Evolutionary conservation across 2,113 vertebrate genomes (phyloP), one percentile per base, ranked within the genome.

Genomic region (Corythoichthys haematopterus): DNA sequence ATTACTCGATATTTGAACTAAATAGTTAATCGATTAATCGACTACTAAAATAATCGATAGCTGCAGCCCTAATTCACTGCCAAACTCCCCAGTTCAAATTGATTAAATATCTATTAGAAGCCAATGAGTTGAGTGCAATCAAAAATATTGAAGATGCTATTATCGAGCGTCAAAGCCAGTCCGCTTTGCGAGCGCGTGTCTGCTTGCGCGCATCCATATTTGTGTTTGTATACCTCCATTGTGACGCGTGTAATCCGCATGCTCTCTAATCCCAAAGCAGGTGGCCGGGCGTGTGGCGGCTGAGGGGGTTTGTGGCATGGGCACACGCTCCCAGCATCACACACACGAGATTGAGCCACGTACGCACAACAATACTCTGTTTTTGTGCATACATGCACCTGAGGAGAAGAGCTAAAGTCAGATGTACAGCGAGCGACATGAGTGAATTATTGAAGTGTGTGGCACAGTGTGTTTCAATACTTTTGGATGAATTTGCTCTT

Each of bases 201-300:
- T 53, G 64, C 8, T 61, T 82, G n/a, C 12, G 37, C 86, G 88
- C 82, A 85, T 82, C 43, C 78, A 81, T 84, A 88, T 85, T 89
- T 81, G 79, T 86, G 82, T 87, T 88, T 87, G 85, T 76, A 83
- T 83, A 85, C 81, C 84, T 88, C 85, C 80, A 88, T 87, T 90
- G 89, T 89, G 87, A 87, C 78, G 84, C 79, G 73, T 89, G 89
- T 92, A 91, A 91, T 89, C 91, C 77, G 62, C 87, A 79, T 85
- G 86, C 88, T 88, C 84, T 72, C 87, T 90, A 91, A 90, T 91
- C 87, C 87, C 80, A 2, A 87, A 92, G 83, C 91, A 92, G 91
- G 91, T 92, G 90, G 91, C 71, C 81, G 77, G 81, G 83, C 89
- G 85, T 90, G 89, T 86, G 88, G 85, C 76, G 80, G 62, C 85